Evolutionary conservation across 2,113 vertebrate species (phyloP), one percentile per base, ranked within the genome.

Genomic region (Forbesichthys agassizii): DNA sequence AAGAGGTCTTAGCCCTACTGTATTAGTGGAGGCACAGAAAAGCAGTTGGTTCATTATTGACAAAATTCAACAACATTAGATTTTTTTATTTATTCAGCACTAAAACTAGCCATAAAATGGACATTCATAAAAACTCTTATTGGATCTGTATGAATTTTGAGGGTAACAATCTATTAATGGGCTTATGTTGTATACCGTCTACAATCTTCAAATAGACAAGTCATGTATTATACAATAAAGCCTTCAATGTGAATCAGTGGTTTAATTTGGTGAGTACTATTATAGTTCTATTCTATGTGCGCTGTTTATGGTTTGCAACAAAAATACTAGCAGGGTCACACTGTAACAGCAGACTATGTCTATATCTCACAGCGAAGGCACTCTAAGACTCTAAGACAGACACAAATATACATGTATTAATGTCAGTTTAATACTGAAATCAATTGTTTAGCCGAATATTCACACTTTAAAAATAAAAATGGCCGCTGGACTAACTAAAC

Each of bases 251-350:
- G 88, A 90, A 82, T 90, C 80, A 91, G 75, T 63, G 82, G 73
- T 93, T 90, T 90, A 91, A 92, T 92, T 89, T 87, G 79, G 83
- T 88, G 89, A 92, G 90, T 90, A 90, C 80, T 71, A 79, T 69
- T 53, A 80, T 27, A 18, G 90, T 90, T 89, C 80, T 71, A 79
- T 69, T 53, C 81, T 27, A 18, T 77, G 69, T 57, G 20, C 57
- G 66, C 64, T 65, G 80, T 90, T 89, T 89, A 90, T 84, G 75
- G 81, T 73, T 60, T 68, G 67, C 73, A 16, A 87, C 80, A 82
- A 75, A 63, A 62, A 51, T 73, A 69, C 79, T 69, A 68, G 78
- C 73, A 77, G 60, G 36, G 74, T 88, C 80, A 79, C 27, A 27
- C 27, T 27, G 27, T 90, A 88, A 88, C 83, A 72, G 78, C 36